These are phyloP conservation scores for Ptiloglossa arizonensis DNA, from an alignment of 1,140 invertebrate genomes.

Conservation along the genomic window DNA sequence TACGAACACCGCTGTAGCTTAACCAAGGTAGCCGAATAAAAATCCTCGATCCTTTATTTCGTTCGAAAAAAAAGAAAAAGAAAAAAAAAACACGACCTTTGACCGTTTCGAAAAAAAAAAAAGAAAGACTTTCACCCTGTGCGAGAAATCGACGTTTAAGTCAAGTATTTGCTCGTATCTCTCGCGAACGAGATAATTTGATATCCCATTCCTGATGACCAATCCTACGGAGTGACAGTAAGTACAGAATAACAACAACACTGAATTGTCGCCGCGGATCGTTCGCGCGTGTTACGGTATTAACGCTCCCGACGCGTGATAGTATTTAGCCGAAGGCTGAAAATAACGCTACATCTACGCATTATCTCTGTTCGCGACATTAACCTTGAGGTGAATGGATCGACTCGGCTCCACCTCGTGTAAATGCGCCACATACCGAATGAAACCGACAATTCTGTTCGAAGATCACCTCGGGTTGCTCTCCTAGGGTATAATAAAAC, in stretches of 20 bases:
- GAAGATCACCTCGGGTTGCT: neutral
- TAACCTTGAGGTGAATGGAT: slow-evolving; percentile 54
- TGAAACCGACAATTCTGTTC: slow-evolving; percentile 29
- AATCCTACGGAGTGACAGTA: too few relatives aligned
- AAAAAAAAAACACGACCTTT: too few relatives aligned
- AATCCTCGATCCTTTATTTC: too few relatives aligned
- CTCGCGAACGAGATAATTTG: neutral
- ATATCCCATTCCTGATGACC: neutral
- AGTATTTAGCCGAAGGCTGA: slow-evolving; percentile 36
- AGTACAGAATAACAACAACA: neutral
- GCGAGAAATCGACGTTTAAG: neutral
- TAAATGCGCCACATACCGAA: slow-evolving; percentile 21
- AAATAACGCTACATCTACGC: slow-evolving; percentile 19
- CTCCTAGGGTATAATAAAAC: neutral
- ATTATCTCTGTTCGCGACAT: slow-evolving; percentile 48
- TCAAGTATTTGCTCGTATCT: neutral
- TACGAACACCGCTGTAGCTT: too few relatives aligned
- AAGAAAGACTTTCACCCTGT: too few relatives aligned
- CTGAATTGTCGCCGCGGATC: neutral
- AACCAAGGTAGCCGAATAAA: too few relatives aligned
- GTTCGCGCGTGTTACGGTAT: slow-evolving; percentile 23
- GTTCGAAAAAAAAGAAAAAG: too few relatives aligned
- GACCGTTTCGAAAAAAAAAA: too few relatives aligned
- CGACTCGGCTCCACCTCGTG: slow-evolving; percentile 18
- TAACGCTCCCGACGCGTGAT: slow-evolving; percentile 32